Percentiles rank a stretch among this genome's conserved stretches.
phyloP scores from a whole-genome alignment of 2,113 vertebrate species.

The Heterotis niloticus region DNA sequence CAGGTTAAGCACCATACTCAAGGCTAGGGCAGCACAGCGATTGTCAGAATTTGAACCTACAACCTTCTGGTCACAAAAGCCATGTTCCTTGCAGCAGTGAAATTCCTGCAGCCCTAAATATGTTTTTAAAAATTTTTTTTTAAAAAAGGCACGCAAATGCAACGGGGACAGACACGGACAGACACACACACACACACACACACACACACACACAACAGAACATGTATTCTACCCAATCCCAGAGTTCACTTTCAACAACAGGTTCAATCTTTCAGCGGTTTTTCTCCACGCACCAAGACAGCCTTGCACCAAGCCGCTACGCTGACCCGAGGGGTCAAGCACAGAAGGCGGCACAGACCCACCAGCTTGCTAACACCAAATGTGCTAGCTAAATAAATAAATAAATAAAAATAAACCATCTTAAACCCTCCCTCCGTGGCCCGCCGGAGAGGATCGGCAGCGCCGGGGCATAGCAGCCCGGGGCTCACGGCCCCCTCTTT shows the following conservation, averaged over 20 bases:
- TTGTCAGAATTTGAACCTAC: no score
- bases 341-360: background rate
- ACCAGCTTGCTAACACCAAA: background rate
- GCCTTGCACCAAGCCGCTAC: background rate
- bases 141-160: background rate
- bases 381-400: background rate
- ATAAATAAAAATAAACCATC: no score
- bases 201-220: background rate
- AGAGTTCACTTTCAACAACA: background rate
- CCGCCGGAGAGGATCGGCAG: slow-evolving; percentile 74
- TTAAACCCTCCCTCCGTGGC: slow-evolving; percentile 44
- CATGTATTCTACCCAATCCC: background rate
- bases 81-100: no score
- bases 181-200: background rate
- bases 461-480: slow-evolving; percentile 67
- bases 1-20: no score
- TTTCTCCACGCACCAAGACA: slow-evolving; percentile 53
- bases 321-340: background rate
- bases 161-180: background rate
- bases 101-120: no score
- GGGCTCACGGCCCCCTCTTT: slow-evolving; percentile 62
- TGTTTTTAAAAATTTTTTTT: no score
- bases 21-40: no score
- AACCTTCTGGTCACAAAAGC: no score
- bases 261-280: slow-evolving; percentile 54